Percentiles rank a stretch among this genome's conserved stretches.
These are phyloP conservation scores for Camelus dromedarius DNA, from an alignment of 2,113 vertebrate genomes.

Conservation along the genomic window DNA sequence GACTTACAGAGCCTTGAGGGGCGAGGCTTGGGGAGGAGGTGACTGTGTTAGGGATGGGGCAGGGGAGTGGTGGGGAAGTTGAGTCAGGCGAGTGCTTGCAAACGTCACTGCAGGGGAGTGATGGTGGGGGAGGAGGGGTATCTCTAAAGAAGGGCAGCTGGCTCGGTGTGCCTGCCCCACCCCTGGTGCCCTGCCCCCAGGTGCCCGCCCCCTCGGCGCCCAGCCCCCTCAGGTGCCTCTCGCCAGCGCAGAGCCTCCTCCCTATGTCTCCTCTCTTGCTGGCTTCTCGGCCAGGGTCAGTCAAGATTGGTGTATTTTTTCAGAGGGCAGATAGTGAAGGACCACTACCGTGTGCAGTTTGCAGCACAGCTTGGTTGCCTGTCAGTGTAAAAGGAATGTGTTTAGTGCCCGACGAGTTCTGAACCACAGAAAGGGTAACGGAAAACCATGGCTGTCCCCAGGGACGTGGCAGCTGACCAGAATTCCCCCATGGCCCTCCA, in stretches of 20 bases:
- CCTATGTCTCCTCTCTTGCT: fast-evolving
- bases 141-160: background rate
- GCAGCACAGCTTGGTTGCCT: background rate
- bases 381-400: background rate
- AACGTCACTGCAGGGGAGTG: background rate
- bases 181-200: background rate
- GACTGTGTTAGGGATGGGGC: too few species aligned
- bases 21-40: background rate
- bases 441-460: background rate
- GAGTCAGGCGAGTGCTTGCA: background rate
- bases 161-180: background rate
- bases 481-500: background rate
- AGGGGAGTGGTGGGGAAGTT: background rate
- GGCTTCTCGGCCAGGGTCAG: background rate
- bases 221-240: background rate
- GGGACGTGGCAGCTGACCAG: background rate
- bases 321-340: background rate
- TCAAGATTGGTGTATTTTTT: background rate
- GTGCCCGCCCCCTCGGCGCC: background rate
- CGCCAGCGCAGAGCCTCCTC: background rate
- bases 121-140: background rate
- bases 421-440: background rate
- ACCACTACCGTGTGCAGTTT: background rate
- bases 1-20: background rate
- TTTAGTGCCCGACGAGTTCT: background rate